Percentiles rank a stretch among this genome's conserved stretches.
phyloP scores from a whole-genome alignment of 2,113 vertebrate genomes.

The Pungitius pungitius region DNA sequence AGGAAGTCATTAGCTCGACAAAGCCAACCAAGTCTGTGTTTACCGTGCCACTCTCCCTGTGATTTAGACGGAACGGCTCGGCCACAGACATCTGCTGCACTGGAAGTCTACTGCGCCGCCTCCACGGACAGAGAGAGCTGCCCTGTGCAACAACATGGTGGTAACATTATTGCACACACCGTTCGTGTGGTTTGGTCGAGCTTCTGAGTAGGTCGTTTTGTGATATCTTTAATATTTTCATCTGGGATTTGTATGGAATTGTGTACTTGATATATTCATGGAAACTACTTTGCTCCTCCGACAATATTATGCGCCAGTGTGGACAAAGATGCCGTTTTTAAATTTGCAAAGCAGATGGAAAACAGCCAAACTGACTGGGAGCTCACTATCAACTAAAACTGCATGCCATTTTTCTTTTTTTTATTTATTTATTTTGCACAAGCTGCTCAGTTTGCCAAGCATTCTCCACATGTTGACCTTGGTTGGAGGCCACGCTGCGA shows the following conservation, averaged over 20 bases:
- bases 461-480: constrained; percentile 64
- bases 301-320: not conserved
- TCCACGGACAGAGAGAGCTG: not conserved
- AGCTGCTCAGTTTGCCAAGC: constrained; percentile 47
- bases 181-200: not conserved
- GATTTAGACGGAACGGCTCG: constrained; percentile 63
- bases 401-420: constrained; percentile 13
- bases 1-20: constrained; percentile 74
- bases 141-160: not conserved
- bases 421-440: constrained; percentile 20
- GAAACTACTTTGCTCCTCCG: constrained; percentile 22
- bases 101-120: constrained; percentile 28
- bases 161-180: not conserved
- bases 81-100: constrained; percentile 47
- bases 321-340: constrained; percentile 50
- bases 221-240: constrained; percentile 7
- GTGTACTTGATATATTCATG: constrained; percentile 11
- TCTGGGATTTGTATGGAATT: not conserved
- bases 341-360: constrained; percentile 50
- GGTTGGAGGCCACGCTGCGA: constrained; percentile 50
- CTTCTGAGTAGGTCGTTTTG: constrained; percentile 8
- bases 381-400: constrained; percentile 37
- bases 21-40: constrained; percentile 73
- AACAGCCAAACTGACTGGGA: constrained; percentile 39
- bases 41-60: constrained; percentile 65